These are phyloP conservation scores for Pipistrellus nathusii DNA, from an alignment of 2,797 vertebrate genomes.

Conservation along the genomic window DNA sequence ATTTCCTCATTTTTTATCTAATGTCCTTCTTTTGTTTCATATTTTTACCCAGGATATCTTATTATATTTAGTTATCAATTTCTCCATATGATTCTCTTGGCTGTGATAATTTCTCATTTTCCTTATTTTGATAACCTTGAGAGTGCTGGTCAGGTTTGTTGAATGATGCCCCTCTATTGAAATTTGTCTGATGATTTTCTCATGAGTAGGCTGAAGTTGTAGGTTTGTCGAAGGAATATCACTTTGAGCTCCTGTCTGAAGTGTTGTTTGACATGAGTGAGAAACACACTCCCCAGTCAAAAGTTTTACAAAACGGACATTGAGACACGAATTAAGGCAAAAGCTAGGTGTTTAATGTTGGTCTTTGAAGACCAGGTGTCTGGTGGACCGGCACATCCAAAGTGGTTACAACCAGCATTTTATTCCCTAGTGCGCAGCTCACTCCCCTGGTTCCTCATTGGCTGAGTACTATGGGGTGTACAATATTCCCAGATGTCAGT, in stretches of 20 bases:
- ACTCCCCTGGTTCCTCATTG: no score
- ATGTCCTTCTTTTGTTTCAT: not conserved
- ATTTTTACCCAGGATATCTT: not conserved
- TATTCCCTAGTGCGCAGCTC: no score
- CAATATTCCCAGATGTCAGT: no score
- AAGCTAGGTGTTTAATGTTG: no score
- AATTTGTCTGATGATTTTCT: not conserved
- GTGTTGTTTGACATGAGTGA: not conserved
- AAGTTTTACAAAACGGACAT: no score
- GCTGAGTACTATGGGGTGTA: no score
- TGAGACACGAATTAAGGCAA: no score
- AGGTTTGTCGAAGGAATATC: not conserved
- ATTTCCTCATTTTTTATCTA: conserved; percentile 22
- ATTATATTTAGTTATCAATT: not conserved
- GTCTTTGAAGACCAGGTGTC: no score
- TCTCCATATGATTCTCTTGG: not conserved
- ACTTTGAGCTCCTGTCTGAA: not conserved
- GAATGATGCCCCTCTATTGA: not conserved
- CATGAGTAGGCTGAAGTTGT: not conserved
- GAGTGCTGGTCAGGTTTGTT: not conserved
- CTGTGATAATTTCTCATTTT: not conserved
- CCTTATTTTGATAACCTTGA: not conserved
- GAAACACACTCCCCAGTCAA: no score
- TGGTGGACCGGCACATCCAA: no score
- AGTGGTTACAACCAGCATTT: no score